Conservation (phyloP, 2,113 vertebrate species). For the Cyprinus carpio region DNA sequence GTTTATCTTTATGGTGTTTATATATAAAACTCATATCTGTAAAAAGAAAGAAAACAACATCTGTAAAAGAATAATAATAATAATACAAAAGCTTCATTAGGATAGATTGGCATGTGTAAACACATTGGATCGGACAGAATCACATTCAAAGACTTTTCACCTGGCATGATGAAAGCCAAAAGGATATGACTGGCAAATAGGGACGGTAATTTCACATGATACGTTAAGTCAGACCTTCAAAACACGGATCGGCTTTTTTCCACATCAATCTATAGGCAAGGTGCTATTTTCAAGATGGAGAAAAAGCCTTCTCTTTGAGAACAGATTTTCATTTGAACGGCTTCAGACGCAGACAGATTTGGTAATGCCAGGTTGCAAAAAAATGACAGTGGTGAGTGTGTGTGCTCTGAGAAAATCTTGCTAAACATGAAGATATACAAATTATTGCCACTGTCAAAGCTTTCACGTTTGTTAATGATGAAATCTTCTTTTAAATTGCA, state of each 20-base stretch:
- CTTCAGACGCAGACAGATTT: constrained; percentile 34
- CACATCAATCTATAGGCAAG: constrained; percentile 51
- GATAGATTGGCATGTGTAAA: constrained; percentile 73
- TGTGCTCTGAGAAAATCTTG: constrained; percentile 7
- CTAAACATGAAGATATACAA: constrained; percentile 43
- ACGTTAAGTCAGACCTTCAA: constrained; percentile 66
- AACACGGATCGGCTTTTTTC: constrained; percentile 53
- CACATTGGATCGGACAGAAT: constrained; percentile 65
- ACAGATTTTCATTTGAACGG: constrained; percentile 32
- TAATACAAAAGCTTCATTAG: constrained; percentile 69
- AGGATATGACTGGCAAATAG: constrained; percentile 68
- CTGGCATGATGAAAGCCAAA: constrained; percentile 67
- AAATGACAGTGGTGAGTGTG: constrained; percentile 21
- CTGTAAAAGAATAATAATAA: constrained; percentile 66
- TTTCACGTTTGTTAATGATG: not conserved
- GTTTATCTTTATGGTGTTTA: constrained; percentile 70
- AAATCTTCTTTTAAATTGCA: constrained; percentile 53
- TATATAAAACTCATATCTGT: constrained; percentile 74
- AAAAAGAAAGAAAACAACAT: constrained; percentile 62
- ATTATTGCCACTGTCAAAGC: constrained; percentile 42
- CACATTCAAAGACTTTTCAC: constrained; percentile 74
- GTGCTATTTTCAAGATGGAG: constrained; percentile 58
- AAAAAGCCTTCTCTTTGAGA: constrained; percentile 48
- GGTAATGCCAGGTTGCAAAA: constrained; percentile 32
- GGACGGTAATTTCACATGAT: constrained; percentile 42